phyloP scores from a whole-genome alignment of 2,113 vertebrate genomes.

The Puntigrus tetrazona region DNA sequence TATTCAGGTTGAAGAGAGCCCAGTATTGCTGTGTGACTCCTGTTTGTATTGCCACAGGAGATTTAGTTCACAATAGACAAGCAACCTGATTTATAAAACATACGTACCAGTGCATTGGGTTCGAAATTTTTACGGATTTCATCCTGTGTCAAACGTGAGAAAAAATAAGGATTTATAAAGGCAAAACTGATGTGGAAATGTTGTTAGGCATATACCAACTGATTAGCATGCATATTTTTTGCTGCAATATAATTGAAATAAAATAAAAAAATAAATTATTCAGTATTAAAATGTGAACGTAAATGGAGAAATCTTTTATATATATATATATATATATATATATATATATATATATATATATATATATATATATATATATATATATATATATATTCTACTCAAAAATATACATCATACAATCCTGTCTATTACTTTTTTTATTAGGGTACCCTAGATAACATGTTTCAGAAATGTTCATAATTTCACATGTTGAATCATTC shows the following conservation, averaged over 20 bases:
- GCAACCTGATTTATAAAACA: not conserved
- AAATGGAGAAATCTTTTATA: too few species aligned
- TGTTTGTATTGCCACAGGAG: not conserved
- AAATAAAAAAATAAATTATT: not conserved
- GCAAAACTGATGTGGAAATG: not conserved
- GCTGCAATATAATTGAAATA: not conserved
- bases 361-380: too few species aligned
- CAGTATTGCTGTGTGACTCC: not conserved
- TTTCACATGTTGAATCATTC: not conserved
- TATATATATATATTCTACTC: too few species aligned
- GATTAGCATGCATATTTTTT: too few species aligned
- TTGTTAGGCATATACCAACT: too few species aligned
- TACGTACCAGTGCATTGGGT: not conserved
- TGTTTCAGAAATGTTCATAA: not conserved
- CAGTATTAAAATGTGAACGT: not conserved
- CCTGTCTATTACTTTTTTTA: too few species aligned
- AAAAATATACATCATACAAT: too few species aligned
- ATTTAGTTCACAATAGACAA: not conserved
- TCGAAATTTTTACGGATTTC: not conserved
- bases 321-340: too few species aligned
- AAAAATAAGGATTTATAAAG: not conserved
- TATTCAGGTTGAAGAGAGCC: not conserved
- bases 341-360: too few species aligned
- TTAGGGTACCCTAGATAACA: too few species aligned
- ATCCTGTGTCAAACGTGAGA: not conserved